Conservation (phyloP, 2,888 invertebrate species). For the Diaperis boleti region DNA sequence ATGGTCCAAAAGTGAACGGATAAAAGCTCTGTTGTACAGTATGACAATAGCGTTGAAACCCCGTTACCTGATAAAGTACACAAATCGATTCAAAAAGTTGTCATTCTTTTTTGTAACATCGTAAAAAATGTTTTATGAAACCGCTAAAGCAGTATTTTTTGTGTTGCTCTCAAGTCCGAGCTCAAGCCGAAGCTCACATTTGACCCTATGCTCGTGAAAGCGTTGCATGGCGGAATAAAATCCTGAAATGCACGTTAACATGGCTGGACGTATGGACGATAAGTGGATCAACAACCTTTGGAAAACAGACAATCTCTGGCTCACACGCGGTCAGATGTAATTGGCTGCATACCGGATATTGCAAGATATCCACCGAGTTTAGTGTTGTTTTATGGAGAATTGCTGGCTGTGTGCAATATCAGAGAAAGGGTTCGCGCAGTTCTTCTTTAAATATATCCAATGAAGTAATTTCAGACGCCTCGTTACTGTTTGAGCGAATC, state of each 20-base stretch:
- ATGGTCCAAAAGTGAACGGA: too few relatives aligned
- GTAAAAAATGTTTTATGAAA: conserved; percentile 16
- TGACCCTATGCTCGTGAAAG: conserved; percentile 1
- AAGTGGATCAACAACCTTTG: conserved; percentile 31
- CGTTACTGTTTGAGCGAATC: conserved; percentile 2
- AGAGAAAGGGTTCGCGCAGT: conserved; percentile 9
- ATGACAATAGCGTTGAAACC: too few relatives aligned
- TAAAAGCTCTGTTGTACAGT: too few relatives aligned
- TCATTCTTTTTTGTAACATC: too few relatives aligned
- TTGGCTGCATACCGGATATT: conserved; percentile 31
- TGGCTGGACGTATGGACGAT: conserved; percentile 18
- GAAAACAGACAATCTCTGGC: conserved; percentile 29
- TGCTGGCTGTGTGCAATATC: conserved; percentile 29
- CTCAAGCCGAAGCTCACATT: background rate
- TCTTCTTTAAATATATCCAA: conserved; percentile 24
- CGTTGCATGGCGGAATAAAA: conserved; percentile 17
- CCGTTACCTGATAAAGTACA: too few relatives aligned
- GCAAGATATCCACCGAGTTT: conserved; percentile 20
- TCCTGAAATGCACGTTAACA: conserved; percentile 17
- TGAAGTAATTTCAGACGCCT: conserved; percentile 20
- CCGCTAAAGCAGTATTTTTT: conserved; percentile 11
- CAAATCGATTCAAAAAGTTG: too few relatives aligned
- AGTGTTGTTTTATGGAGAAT: conserved; percentile 28
- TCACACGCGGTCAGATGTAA: conserved; percentile 30
- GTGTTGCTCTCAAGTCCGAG: conserved; percentile 11